phyloP scores from a whole-genome alignment of 2,797 vertebrate species.

The Ispidina picta region DNA sequence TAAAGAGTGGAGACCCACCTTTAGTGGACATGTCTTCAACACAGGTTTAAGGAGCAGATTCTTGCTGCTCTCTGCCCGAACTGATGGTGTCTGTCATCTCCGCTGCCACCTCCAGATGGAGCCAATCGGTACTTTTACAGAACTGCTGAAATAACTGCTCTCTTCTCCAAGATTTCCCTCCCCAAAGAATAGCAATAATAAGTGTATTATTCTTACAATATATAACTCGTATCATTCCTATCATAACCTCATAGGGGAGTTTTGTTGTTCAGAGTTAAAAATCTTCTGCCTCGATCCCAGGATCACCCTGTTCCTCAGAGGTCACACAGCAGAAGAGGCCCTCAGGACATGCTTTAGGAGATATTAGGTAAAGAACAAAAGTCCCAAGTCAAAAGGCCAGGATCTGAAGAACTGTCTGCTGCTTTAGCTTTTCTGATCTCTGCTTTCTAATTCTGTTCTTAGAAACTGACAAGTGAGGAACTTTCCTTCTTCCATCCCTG shows the following conservation, averaged over 20 bases:
- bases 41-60: neutral
- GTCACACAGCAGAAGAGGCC: neutral
- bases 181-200: neutral
- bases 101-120: conserved; percentile 69
- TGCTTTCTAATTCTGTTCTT: neutral
- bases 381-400: neutral
- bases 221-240: neutral
- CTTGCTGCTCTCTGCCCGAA: neutral
- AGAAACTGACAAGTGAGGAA: neutral
- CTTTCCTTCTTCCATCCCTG: neutral
- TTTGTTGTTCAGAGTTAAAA: neutral
- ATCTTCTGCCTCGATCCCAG: neutral
- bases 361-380: neutral
- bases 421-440: neutral
- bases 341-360: neutral
- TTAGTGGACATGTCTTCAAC: neutral
- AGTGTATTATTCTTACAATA: neutral
- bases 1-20: neutral
- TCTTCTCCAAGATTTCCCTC: neutral
- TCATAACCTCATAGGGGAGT: neutral
- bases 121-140: conserved; percentile 18
- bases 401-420: neutral
- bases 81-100: neutral
- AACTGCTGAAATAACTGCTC: neutral
- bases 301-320: neutral